These are phyloP conservation scores for Orientallactaga bullata DNA, from an alignment of 2,113 vertebrate species.

Conservation along the genomic window DNA sequence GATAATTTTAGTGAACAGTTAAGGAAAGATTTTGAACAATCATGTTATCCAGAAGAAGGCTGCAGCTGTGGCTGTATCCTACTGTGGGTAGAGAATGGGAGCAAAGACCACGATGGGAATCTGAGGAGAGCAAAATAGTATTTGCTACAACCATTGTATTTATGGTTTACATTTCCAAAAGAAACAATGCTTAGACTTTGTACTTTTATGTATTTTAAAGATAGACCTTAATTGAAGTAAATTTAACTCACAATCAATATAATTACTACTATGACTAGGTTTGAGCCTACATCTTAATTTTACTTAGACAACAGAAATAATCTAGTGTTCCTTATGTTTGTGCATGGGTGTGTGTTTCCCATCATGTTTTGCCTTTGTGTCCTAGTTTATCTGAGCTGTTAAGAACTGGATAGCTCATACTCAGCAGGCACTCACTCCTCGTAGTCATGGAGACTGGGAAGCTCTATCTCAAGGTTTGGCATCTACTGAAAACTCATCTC, in stretches of 20 bases:
- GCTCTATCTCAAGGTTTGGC: neutral
- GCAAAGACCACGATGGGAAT: too few relatives aligned
- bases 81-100: neutral
- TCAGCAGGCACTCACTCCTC: neutral
- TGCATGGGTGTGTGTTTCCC: too few relatives aligned
- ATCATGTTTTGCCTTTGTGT: neutral
- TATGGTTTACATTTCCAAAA: neutral
- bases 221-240: neutral
- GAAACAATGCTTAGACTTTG: neutral
- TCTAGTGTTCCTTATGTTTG: neutral
- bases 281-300: neutral
- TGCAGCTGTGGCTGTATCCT: neutral
- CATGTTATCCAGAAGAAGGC: neutral
- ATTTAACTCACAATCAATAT: neutral
- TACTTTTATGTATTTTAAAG: neutral
- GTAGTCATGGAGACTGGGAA: too few relatives aligned
- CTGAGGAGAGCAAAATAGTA: neutral
- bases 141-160: neutral
- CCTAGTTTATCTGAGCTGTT: neutral
- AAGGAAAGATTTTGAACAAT: neutral
- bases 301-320: neutral
- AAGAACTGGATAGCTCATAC: neutral
- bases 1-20: neutral
- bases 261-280: neutral
- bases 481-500: neutral